phyloP scores from a whole-genome alignment of 2,113 vertebrate species.

The Zingel zingel region DNA sequence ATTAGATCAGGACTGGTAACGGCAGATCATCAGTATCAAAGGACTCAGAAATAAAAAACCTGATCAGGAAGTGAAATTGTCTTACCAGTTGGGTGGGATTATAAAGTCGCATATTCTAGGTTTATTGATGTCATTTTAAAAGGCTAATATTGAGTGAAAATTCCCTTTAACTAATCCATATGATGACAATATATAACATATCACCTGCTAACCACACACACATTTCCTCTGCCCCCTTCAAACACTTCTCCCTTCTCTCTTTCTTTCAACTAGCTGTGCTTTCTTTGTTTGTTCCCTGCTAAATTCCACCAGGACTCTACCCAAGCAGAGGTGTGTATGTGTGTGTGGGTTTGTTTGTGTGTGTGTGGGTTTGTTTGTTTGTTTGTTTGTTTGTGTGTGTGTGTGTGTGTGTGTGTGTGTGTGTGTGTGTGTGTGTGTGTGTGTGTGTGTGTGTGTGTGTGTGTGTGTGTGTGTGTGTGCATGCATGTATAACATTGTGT shows the following conservation, averaged over 20 bases:
- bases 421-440: background rate
- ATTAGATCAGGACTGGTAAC: background rate
- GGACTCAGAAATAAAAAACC: background rate
- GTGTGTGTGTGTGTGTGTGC: background rate
- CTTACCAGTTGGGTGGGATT: background rate
- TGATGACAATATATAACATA: background rate
- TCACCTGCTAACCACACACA: background rate
- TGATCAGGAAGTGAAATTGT: background rate
- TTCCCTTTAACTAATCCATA: background rate
- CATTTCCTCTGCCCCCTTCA: background rate
- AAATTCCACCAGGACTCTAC: constrained; percentile 37
- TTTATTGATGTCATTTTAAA: background rate
- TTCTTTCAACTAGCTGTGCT: background rate
- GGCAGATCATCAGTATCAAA: background rate
- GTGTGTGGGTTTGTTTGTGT: background rate
- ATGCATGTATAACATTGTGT: background rate
- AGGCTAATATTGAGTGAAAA: background rate
- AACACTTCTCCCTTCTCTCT: background rate
- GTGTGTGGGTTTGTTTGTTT: no score
- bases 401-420: background rate
- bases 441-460: constrained; percentile 4
- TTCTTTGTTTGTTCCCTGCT: constrained; percentile 17
- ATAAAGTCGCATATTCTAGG: background rate
- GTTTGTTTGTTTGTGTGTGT: constrained; percentile 6
- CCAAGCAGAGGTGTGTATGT: background rate